phyloP scores from a whole-genome alignment of 2,113 vertebrate species.

The Nycticryphes semicollaris region DNA sequence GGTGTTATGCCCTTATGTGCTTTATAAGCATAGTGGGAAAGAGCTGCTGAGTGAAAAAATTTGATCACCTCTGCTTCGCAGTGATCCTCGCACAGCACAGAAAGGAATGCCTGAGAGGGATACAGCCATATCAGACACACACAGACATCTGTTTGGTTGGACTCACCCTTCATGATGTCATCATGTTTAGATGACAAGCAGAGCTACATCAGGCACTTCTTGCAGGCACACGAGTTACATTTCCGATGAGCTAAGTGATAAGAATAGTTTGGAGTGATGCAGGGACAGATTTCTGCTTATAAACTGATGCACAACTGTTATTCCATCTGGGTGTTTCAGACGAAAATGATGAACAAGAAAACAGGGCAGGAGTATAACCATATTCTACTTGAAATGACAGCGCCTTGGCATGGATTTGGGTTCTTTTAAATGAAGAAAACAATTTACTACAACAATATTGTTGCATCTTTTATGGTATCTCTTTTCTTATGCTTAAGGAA shows the following conservation, averaged over 20 bases:
- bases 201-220: neutral
- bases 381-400: neutral
- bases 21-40: neutral
- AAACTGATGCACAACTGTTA: neutral
- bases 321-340: neutral
- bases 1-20: accelerated
- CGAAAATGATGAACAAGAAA: neutral
- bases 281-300: neutral
- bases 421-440: neutral
- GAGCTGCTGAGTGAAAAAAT: neutral
- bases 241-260: neutral
- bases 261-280: neutral
- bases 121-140: neutral
- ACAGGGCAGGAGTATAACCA: neutral
- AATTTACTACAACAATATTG: neutral
- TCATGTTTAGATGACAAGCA: neutral
- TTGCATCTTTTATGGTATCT: neutral
- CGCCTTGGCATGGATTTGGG: neutral
- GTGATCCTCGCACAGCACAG: neutral
- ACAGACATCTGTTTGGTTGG: neutral
- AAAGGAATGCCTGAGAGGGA: neutral
- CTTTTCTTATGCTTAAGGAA: neutral
- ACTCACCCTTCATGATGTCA: neutral
- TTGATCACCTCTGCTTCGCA: neutral
- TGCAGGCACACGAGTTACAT: neutral